These are phyloP conservation scores for Apis dorsata DNA, from an alignment of 1,140 invertebrate species.

Conservation along the genomic window DNA sequence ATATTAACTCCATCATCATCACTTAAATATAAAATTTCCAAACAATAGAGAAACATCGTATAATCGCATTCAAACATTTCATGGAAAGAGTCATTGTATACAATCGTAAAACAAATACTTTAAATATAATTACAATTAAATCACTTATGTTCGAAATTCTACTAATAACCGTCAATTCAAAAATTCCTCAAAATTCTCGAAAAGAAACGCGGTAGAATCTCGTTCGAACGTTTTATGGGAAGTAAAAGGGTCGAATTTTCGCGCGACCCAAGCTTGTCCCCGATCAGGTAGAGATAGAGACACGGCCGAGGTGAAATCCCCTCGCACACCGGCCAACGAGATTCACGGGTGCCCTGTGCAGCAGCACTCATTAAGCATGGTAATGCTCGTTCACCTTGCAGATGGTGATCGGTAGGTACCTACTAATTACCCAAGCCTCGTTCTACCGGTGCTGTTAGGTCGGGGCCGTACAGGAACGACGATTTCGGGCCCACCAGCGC, in stretches of 20 bases:
- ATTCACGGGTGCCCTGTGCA: conserved; percentile 54
- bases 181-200: neutral
- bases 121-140: no score
- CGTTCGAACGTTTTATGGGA: neutral
- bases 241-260: conserved; percentile 42
- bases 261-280: conserved; percentile 24
- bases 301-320: conserved; percentile 47
- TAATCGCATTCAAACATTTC: no score
- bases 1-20: no score
- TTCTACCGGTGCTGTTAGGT: conserved; percentile 54
- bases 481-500: conserved; percentile 58
- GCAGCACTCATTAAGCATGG: conserved; percentile 74
- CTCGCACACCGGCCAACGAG: conserved; percentile 45
- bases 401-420: conserved; percentile 76
- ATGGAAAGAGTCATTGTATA: no score
- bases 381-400: conserved; percentile 75
- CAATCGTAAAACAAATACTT: no score
- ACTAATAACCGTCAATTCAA: neutral
- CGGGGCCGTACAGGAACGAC: conserved; percentile 39
- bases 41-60: no score
- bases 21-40: no score
- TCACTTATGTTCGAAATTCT: no score
- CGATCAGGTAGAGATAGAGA: conserved; percentile 58
- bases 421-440: conserved; percentile 76
- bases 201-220: neutral